Conservation (phyloP, 2,797 vertebrate genomes). For the Falco cherrug region DNA sequence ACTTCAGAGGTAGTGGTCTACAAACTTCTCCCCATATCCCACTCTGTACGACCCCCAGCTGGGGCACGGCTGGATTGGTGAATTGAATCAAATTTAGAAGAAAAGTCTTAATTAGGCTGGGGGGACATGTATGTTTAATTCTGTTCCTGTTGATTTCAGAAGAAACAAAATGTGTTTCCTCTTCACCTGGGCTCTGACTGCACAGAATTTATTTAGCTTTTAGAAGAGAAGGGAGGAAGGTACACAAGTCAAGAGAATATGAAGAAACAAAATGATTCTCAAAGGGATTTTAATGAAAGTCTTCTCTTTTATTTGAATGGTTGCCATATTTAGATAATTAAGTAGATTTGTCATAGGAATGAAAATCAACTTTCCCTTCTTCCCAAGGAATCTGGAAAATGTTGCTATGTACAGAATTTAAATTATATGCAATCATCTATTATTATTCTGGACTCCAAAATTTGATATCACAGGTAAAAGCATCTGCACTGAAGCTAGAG, state of each 20-base stretch:
- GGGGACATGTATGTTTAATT: background rate
- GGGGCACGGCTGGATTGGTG: background rate
- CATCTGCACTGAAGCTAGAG: background rate
- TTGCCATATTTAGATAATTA: background rate
- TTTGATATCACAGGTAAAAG: background rate
- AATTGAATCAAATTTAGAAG: background rate
- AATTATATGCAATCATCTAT: constrained; percentile 14
- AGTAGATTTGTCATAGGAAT: background rate
- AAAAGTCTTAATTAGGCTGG: background rate
- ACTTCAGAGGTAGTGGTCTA: background rate
- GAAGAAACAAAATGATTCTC: background rate
- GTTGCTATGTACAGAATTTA: constrained; percentile 60
- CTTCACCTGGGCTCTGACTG: background rate
- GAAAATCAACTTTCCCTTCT: constrained; percentile 24
- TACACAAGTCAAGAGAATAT: background rate
- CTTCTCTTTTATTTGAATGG: constrained; percentile 12
- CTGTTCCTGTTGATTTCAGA: background rate
- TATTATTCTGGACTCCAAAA: background rate
- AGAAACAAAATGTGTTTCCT: background rate
- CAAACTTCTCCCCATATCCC: background rate
- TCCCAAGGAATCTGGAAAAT: constrained; percentile 12
- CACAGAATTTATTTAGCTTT: background rate
- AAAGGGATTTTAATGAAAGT: background rate
- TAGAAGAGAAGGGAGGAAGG: background rate
- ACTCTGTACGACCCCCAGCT: background rate